Percentiles rank a stretch among this genome's conserved stretches.
phyloP scores from a whole-genome alignment of 1,140 invertebrate species.

The Brachionus plicatilis region DNA sequence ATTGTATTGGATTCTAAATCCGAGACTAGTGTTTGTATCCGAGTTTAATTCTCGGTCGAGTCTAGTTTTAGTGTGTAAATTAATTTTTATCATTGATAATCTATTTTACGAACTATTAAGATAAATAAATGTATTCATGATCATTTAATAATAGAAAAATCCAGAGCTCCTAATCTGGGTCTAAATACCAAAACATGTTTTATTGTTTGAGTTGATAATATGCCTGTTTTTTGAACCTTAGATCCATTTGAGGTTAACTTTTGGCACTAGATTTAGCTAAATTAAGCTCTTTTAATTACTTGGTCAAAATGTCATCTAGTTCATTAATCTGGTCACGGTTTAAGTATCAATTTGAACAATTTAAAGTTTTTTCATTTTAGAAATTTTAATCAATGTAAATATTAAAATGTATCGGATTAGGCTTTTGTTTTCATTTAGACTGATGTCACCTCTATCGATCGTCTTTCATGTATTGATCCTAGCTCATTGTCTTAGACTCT shows the following conservation, averaged over 20 bases:
- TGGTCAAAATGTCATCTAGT: background rate
- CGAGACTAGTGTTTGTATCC: background rate
- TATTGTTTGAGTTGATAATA: background rate
- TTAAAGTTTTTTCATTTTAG: background rate
- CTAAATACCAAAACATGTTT: slow-evolving; percentile 26
- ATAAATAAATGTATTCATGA: slow-evolving; percentile 17
- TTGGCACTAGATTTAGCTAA: background rate
- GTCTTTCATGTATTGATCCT: background rate
- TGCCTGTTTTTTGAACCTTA: background rate
- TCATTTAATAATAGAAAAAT: background rate
- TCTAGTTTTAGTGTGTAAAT: background rate
- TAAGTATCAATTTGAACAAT: background rate
- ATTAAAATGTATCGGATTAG: background rate
- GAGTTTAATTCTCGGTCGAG: background rate
- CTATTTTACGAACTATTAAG: background rate
- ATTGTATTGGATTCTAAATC: background rate
- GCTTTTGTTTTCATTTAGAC: background rate
- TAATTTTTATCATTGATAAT: slow-evolving; percentile 14
- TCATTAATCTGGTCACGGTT: background rate
- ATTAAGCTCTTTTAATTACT: background rate
- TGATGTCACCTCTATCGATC: background rate
- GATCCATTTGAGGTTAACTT: background rate
- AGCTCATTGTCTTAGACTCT: too few species aligned
- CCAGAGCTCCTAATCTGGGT: background rate
- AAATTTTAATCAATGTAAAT: slow-evolving; percentile 9